These are phyloP conservation scores for Actinopyga echinites DNA, from an alignment of 53 echinoderm and acorn worm species.

Conservation along the genomic window DNA sequence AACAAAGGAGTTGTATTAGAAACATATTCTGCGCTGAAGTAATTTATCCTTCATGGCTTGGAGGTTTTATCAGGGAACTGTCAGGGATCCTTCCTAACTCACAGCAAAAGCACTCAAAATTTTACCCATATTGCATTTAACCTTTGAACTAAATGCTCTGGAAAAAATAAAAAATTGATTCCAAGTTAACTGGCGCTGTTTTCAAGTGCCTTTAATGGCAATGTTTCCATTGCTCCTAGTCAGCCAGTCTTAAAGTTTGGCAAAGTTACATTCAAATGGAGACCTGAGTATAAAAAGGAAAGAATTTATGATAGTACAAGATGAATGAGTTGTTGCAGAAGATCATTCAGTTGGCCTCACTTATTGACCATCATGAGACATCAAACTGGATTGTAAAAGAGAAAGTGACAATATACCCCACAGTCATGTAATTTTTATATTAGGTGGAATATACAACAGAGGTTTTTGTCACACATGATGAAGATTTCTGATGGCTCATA, in stretches of 20 bases:
- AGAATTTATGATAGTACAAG: conserved; percentile 21
- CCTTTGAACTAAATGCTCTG: too few species aligned
- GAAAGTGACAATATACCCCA: conserved; percentile 12
- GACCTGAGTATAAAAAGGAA: conserved; percentile 11
- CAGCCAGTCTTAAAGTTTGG: conserved; percentile 17
- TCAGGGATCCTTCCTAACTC: too few species aligned
- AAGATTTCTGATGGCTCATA: too few species aligned
- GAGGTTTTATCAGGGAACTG: too few species aligned
- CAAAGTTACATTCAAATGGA: conserved; percentile 1
- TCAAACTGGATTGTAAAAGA: conserved; percentile 25
- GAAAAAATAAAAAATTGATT: too few species aligned
- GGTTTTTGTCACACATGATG: too few species aligned
- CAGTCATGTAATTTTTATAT: conserved; percentile 14
- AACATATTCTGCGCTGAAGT: too few species aligned
- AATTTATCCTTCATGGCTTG: too few species aligned
- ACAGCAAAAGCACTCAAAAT: too few species aligned
- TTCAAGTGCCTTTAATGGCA: conserved; percentile 18
- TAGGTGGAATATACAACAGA: too few species aligned
- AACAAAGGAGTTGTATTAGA: too few species aligned
- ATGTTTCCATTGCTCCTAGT: conserved; percentile 23
- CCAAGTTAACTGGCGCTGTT: neutral
- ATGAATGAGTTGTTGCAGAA: conserved; percentile 10
- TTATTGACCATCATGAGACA: conserved; percentile 35
- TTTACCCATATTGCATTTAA: too few species aligned
- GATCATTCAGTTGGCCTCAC: neutral